phyloP scores from a whole-genome alignment of 1,140 invertebrate species.

The Heliconius hewitsoni region DNA sequence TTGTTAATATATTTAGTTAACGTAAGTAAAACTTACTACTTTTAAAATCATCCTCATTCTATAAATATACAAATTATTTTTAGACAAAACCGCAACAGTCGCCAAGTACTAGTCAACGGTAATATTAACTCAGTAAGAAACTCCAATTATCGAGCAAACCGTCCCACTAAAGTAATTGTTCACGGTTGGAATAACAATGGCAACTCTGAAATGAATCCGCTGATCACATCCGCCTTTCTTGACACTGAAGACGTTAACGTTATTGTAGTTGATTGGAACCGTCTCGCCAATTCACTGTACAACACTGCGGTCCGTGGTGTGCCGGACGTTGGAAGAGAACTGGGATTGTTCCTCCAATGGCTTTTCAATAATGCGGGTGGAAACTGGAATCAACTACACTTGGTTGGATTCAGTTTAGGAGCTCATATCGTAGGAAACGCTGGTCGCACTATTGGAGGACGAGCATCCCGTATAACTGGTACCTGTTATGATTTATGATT shows the following conservation, averaged over 20 bases:
- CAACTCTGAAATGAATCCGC: conserved; percentile 47
- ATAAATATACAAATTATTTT: conserved; percentile 21
- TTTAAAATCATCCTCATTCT: not conserved
- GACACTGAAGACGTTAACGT: conserved; percentile 78
- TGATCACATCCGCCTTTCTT: conserved; percentile 69
- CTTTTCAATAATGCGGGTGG: conserved; percentile 48
- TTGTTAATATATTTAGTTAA: not conserved
- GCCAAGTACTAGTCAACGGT: conserved; percentile 47
- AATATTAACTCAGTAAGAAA: conserved; percentile 50
- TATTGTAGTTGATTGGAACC: conserved; percentile 76
- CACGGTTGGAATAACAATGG: conserved; percentile 67
- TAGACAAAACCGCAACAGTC: conserved; percentile 51
- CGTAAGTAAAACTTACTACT: no score
- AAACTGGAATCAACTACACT: conserved; percentile 82
- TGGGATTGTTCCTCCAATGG: conserved; percentile 61
- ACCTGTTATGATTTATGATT: not conserved
- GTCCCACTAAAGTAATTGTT: conserved; percentile 53
- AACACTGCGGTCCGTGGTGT: conserved; percentile 77
- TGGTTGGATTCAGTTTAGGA: conserved; percentile 92
- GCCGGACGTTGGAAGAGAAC: conserved; percentile 58
- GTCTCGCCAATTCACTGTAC: conserved; percentile 56
- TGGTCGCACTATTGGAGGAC: conserved; percentile 78
- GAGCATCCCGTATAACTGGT: conserved; percentile 52
- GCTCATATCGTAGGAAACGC: conserved; percentile 90
- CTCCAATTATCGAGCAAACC: conserved; percentile 51